A percentile compares a stretch with the other conserved stretches of the same genome.
Conservation (phyloP, 1,140 invertebrate species). For the Caenorhabditis brenneri region DNA sequence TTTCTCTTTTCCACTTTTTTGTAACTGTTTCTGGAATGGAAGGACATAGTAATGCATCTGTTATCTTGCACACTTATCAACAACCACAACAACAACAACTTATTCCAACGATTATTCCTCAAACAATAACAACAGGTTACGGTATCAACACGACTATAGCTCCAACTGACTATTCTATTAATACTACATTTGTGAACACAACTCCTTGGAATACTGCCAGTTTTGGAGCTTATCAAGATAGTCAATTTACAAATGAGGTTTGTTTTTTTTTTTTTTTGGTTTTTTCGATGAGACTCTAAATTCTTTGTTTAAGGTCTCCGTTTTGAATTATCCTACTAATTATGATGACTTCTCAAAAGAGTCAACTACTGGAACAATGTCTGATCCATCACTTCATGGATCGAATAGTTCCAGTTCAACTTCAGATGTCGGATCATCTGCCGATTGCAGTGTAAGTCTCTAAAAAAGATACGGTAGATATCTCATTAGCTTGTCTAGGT, state of each 20-base stretch:
- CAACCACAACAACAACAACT: constrained; percentile 13
- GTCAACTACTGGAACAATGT: background rate
- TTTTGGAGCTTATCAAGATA: background rate
- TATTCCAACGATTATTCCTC: background rate
- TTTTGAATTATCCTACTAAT: background rate
- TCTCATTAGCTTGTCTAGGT: too few relatives aligned
- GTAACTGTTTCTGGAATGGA: background rate
- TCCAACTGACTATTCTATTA: background rate
- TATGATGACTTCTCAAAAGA: constrained; percentile 25
- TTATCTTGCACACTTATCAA: constrained; percentile 34
- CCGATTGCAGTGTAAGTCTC: constrained; percentile 27
- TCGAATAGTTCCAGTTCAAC: constrained; percentile 30
- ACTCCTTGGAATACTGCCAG: background rate
- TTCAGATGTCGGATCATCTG: constrained; percentile 21
- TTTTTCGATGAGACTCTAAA: too few relatives aligned
- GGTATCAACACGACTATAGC: background rate
- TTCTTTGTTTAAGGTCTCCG: background rate
- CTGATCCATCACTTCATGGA: constrained; percentile 13
- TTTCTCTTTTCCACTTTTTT: background rate
- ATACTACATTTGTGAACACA: background rate
- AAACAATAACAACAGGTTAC: background rate
- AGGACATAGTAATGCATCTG: constrained; percentile 1
- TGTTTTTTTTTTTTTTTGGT: background rate
- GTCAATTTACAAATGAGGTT: constrained; percentile 21
- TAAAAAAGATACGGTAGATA: background rate